phyloP scores from a whole-genome alignment of 2,797 vertebrate genomes.

The Pangasius macronema region DNA sequence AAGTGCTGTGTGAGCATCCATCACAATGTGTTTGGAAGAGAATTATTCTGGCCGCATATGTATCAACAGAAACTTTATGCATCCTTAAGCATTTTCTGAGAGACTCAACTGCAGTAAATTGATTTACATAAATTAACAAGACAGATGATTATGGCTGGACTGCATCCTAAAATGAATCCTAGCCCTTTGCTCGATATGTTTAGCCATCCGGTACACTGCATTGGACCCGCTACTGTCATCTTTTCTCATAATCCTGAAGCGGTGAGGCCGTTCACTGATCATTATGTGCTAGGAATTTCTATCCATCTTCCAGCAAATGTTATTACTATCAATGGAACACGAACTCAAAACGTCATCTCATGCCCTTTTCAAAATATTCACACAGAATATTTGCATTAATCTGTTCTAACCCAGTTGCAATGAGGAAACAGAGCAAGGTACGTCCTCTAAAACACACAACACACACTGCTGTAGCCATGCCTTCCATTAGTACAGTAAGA shows the following conservation, averaged over 20 bases:
- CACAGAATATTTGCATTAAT: conserved; percentile 29
- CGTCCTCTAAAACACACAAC: neutral
- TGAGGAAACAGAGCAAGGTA: neutral
- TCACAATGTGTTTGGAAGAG: neutral
- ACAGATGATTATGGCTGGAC: conserved; percentile 33
- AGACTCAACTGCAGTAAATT: conserved; percentile 42
- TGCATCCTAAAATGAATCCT: conserved; percentile 33
- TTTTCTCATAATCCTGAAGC: conserved; percentile 17
- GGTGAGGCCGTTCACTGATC: neutral
- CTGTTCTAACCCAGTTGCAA: conserved; percentile 31
- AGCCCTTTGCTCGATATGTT: conserved; percentile 30
- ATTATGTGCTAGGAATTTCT: conserved; percentile 19
- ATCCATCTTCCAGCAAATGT: conserved; percentile 30
- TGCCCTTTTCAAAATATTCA: conserved; percentile 24
- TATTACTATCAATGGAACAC: conserved; percentile 18
- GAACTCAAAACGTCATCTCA: conserved; percentile 29
- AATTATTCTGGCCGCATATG: conserved; percentile 29
- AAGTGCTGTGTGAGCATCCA: conserved; percentile 3
- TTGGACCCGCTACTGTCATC: conserved; percentile 31
- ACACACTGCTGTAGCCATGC: neutral
- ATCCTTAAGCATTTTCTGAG: conserved; percentile 47
- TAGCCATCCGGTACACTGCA: conserved; percentile 24
- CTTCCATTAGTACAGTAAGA: neutral
- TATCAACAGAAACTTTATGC: conserved; percentile 43
- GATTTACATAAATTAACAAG: conserved; percentile 59